Evolutionary conservation across 2,113 vertebrate species (phyloP).

Genomic region (Zosterops pallidus): DNA sequence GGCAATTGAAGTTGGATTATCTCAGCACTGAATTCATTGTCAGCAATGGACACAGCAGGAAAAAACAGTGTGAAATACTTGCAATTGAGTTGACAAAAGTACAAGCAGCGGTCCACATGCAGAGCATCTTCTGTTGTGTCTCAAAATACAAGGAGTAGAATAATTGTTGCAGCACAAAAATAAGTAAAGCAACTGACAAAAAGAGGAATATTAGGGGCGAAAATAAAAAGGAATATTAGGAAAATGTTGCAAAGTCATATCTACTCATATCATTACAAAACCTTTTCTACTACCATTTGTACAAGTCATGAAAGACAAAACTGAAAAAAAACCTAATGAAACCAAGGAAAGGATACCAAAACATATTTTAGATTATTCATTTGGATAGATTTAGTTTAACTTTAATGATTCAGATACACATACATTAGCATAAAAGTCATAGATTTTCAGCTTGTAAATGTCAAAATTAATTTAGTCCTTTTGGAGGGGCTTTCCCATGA

Average conservation of each 20-base stretch:
- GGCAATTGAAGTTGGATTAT: slow-evolving; percentile 23
- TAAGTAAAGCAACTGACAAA: background rate
- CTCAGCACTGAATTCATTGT: slow-evolving; percentile 10
- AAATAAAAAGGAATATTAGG: background rate
- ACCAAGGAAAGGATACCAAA: background rate
- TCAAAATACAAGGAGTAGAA: background rate
- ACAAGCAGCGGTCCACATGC: background rate
- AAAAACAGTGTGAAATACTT: slow-evolving; percentile 25
- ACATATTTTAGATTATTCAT: background rate
- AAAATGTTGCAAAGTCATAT: background rate
- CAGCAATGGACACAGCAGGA: slow-evolving; percentile 34
- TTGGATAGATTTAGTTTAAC: background rate
- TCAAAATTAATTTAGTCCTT: background rate
- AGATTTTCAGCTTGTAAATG: background rate
- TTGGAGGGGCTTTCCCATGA: background rate
- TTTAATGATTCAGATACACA: background rate
- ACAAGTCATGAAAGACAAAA: background rate
- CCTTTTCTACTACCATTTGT: background rate
- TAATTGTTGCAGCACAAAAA: background rate
- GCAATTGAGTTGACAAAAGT: background rate
- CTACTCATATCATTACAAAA: background rate
- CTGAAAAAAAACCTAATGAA: background rate
- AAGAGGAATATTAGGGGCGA: background rate
- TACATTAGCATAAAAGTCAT: background rate
- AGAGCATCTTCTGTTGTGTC: background rate